Evolutionary conservation across 2,888 invertebrate species (phyloP).

Genomic region (Tanaodytes sp.): DNA sequence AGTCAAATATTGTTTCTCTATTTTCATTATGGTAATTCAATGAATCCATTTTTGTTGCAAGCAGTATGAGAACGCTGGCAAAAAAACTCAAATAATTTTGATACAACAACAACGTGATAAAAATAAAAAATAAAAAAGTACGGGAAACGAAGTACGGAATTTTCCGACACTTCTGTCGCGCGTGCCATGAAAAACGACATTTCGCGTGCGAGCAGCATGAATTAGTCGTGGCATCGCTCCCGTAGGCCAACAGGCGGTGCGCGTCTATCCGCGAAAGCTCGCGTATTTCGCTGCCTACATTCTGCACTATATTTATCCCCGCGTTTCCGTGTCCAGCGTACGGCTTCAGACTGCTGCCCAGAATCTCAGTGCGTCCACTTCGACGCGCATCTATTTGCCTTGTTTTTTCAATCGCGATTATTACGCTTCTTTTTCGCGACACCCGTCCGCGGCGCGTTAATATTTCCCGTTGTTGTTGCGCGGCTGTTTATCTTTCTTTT

Average conservation of each 20-base stretch:
- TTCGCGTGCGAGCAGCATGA: constrained; percentile 7
- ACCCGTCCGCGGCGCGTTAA: constrained; percentile 39
- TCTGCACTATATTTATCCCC: constrained; percentile 64
- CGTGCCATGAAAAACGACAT: constrained; percentile 21
- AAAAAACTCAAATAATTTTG: too few relatives aligned
- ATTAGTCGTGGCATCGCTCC: constrained; percentile 30
- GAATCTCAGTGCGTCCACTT: constrained; percentile 53
- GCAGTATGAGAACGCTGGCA: too few relatives aligned
- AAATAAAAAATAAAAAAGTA: too few relatives aligned
- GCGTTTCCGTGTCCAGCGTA: constrained; percentile 62
- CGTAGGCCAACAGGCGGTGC: constrained; percentile 26
- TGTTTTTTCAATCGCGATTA: constrained; percentile 42
- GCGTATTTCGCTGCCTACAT: constrained; percentile 52
- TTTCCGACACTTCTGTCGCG: not conserved
- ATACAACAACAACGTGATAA: too few relatives aligned
- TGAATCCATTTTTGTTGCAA: too few relatives aligned
- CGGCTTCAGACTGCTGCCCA: constrained; percentile 55
- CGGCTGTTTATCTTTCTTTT: constrained; percentile 46
- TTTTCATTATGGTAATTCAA: too few relatives aligned
- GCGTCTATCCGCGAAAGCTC: constrained; percentile 28
- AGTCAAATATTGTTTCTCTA: too few relatives aligned
- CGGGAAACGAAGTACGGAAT: too few relatives aligned
- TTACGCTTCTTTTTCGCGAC: constrained; percentile 21
- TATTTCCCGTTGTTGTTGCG: constrained; percentile 34
- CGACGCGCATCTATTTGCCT: constrained; percentile 47